Evolutionary conservation across 1,140 invertebrate genomes (phyloP), one percentile per base, ranked within the genome.

Genomic region (Drosophila sucinea): DNA sequence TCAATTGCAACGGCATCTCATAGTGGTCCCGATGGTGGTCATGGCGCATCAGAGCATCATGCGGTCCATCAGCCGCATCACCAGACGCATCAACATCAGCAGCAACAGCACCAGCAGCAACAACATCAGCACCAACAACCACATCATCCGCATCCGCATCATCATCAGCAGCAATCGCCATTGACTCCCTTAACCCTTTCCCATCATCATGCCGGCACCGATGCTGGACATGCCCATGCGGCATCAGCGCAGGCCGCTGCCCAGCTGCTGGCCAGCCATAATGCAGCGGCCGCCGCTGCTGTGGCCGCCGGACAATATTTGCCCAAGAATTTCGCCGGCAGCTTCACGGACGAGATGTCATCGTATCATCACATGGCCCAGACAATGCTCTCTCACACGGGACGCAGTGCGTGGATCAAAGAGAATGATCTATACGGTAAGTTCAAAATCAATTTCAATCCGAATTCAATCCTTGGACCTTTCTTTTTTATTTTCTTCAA

Each of bases 331-430:
- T 91, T 91, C 56, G 58, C 90, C 2, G 70, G 85, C 8, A 83
- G 60, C 72, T 92, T 92, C 30, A 77, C 74, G 11, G 91, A 92
- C 60, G 91, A 92, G 29, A 82, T 91, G 86, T 87, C 91, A 38
- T 90, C 90, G 41, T 91, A 92, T 63, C 90, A 91, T 47, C 91
- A 91, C 70, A 90, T 92, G 68, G 82, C 91, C 38, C 91, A 92
- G 33, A 89, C 91, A 5, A 91, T 92, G 90, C 77, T 92, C 38
- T 74, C 83, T 57, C 91, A 92, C 47, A 67, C 91, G 55, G 85
- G 80, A 4, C 84, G 91, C 41, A 78, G 70, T 47, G 82, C 90
- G 25, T 92, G 91, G 91, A 91, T 92, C 60, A 91, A 91, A 60
- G 91, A 92, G 63, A 92, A 90, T 51, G 91, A 92, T 33, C 63